These are phyloP conservation scores for Trichogramma dendrolimi DNA, from an alignment of 2,888 invertebrate species.

Conservation along the genomic window DNA sequence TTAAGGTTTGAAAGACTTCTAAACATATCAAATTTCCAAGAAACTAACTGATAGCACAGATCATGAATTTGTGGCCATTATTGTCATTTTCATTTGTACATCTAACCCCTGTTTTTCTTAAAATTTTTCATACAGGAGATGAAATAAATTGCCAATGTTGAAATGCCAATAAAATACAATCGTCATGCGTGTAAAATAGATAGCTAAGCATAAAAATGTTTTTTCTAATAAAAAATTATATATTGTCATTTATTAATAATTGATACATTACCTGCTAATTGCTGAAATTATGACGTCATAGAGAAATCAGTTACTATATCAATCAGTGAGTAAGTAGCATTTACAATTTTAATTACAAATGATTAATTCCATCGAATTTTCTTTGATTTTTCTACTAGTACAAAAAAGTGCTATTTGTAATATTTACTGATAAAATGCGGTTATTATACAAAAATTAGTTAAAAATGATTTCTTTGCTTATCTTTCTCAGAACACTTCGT, in stretches of 20 bases:
- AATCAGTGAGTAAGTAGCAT: conserved; percentile 13
- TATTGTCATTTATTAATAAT: neutral
- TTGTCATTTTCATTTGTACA: conserved; percentile 8
- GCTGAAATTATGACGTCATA: too few relatives aligned
- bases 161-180: conserved; percentile 26
- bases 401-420: too few relatives aligned
- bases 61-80: conserved; percentile 13
- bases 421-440: too few relatives aligned
- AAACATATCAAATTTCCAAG: conserved; percentile 43
- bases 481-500: too few relatives aligned
- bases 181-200: conserved; percentile 34
- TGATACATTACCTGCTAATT: neutral
- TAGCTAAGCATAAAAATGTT: conserved; percentile 46
- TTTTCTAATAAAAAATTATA: conserved; percentile 32
- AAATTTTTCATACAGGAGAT: conserved; percentile 25
- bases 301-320: too few relatives aligned
- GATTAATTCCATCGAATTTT: conserved; percentile 49
- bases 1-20: conserved; percentile 26
- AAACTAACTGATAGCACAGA: conserved; percentile 18
- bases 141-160: conserved; percentile 12
- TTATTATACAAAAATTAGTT: too few relatives aligned
- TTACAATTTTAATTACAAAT: conserved; percentile 44
- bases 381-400: too few relatives aligned
- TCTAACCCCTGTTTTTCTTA: conserved; percentile 18
- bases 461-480: too few relatives aligned